These are phyloP conservation scores for Plestiodon gilberti DNA, from an alignment of 2,113 vertebrate genomes.

Conservation along the genomic window DNA sequence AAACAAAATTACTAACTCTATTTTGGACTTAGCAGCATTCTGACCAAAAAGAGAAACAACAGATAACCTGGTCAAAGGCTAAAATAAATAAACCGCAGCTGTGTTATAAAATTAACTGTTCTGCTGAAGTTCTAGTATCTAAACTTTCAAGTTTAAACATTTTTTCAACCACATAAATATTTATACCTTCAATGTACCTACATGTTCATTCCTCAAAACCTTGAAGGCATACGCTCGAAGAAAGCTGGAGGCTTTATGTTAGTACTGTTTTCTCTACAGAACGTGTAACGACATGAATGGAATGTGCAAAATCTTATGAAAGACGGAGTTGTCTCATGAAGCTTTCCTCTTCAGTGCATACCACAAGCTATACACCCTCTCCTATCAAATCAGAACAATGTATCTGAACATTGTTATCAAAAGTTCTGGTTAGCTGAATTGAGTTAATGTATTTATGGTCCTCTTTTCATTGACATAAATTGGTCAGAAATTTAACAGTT, in stretches of 20 bases:
- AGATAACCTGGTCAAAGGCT: neutral
- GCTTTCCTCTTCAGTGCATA: neutral
- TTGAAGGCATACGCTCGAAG: neutral
- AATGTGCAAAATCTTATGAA: conserved; percentile 16
- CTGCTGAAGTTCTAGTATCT: neutral
- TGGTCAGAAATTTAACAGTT: neutral
- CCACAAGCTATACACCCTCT: neutral
- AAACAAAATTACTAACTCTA: too few species aligned
- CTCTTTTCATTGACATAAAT: neutral
- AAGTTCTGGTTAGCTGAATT: neutral
- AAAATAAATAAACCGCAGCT: neutral
- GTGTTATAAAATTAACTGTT: neutral
- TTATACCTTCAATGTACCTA: neutral
- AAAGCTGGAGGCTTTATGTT: neutral
- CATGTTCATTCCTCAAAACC: neutral
- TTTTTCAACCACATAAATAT: neutral
- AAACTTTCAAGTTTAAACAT: neutral
- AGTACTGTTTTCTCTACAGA: neutral
- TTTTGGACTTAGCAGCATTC: neutral
- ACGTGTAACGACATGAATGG: neutral
- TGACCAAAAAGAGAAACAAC: neutral
- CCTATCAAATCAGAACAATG: neutral
- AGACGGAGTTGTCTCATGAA: neutral
- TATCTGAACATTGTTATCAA: neutral
- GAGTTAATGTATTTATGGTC: neutral